Evolutionary conservation across 2,888 invertebrate species (phyloP), one percentile per base, ranked within the genome.

Genomic region (Lasioglossum calceatum): DNA sequence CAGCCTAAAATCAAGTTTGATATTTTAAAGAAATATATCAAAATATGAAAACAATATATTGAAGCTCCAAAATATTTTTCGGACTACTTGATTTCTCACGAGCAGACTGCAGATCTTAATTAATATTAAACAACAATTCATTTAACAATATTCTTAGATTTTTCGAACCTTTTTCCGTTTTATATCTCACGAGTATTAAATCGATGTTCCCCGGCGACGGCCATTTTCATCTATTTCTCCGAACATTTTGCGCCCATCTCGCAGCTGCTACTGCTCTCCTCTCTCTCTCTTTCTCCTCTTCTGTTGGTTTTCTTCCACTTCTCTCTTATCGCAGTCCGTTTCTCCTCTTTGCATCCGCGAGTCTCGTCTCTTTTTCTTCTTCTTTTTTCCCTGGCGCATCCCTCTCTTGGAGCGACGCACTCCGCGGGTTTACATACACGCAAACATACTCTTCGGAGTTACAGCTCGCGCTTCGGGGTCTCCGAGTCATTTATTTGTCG

Each of bases 401-500:
- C 77, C 70, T 64, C 50, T 61, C 67, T 27, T 47, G 72, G 39
- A 39, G 58, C 27, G 70, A 77, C 76, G 76, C 71, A 67, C 72
- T 77, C 27, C 61, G 50, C 76, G 61, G 70, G 87, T 85, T 82
- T 79, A 87, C 84, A 73, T 85, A 83, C 87, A 85, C 85, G 85
- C 88, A 81, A 87, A 82, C 88, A 84, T 82, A 80, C 84, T 75
- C 79, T 79, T 81, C 76, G 79, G 77, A 82, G 77, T 81, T 64
- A 42, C 61, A 79, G 70, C 85, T 85, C 85, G 86, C 86, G 86
- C 86, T 82, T 85, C 87, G 79, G 75, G 87, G 67, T 77, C 73
- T 78, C 16, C 64, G 42, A 50, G 77, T 88, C 85, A 83, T 88
- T 88, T 88, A 88, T 88, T 87, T 88, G 88, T 82, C 83, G 58